These are phyloP conservation scores for Strigamia crassipes DNA, from an alignment of 2,888 invertebrate species.

Conservation along the genomic window DNA sequence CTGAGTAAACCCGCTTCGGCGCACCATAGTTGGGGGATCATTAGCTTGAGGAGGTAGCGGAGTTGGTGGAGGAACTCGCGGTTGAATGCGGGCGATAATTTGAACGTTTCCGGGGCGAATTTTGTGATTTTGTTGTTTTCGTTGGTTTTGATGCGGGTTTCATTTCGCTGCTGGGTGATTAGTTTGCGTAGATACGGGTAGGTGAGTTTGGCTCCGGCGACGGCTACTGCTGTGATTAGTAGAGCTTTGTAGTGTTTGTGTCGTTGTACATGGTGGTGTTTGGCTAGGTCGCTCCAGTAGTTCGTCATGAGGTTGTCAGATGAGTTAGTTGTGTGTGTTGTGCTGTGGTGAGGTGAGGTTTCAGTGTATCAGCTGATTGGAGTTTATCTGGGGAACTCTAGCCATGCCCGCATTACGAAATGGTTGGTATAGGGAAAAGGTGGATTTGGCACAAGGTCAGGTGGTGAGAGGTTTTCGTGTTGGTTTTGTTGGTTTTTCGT, in stretches of 20 bases:
- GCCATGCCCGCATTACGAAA: neutral
- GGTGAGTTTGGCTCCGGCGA: neutral
- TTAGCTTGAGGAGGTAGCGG: slow-evolving; percentile 75
- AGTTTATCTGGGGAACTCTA: neutral
- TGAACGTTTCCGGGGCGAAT: neutral
- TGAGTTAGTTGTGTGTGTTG: no score
- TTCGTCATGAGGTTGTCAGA: neutral
- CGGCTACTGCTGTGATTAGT: neutral
- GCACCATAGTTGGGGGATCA: slow-evolving; percentile 81
- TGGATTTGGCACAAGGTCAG: neutral
- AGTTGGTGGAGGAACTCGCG: slow-evolving; percentile 70
- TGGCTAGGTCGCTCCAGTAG: neutral
- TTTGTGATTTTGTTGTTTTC: neutral
- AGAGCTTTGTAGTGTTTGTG: neutral
- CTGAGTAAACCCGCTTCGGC: slow-evolving; percentile 78
- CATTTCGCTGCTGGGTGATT: neutral
- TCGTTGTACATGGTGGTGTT: neutral
- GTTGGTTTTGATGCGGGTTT: neutral
- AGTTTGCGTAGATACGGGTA: neutral
- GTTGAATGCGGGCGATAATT: slow-evolving; percentile 58
- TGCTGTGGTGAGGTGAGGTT: neutral
- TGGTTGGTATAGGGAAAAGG: neutral
- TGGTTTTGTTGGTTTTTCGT: no score
- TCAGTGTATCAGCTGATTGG: neutral
- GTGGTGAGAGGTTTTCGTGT: neutral